Base-by-base conservation (phyloP, 1,140 invertebrate species). In the Geopemphigus sp. region DNA sequence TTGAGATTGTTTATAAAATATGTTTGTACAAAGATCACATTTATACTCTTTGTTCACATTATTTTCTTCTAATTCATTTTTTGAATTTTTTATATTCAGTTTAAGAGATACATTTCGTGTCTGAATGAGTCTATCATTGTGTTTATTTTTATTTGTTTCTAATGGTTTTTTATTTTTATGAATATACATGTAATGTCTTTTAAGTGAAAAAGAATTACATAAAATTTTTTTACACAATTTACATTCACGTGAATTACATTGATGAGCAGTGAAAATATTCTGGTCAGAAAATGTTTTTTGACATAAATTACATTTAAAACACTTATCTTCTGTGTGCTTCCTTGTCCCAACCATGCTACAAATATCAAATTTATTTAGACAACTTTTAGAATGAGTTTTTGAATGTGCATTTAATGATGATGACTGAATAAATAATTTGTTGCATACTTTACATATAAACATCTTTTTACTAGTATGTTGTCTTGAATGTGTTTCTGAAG, bases 1-100 rank as follows among this genome's bases (percentile, higher is more conserved):
- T n/a, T 78, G 57, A 50, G 22, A 8, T 78, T 50, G 74, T 17
- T 39, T 78, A 3, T 29, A 5, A 26, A 63, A 63, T 47, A 17
- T 50, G 45, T 50, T 15, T 8, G 10, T 47, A 63, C 74, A 78
- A 78, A 78, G 22, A 78, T 78, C 74, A 78, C 74, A 78, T 45
- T 50, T 78, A 50, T 19, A 63, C 17, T 61, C 26, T 47, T 61
- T 29, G 8, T 61, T 22, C 8, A n/a, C 4, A n/a, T 19, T 15
- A 10, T 15, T 39, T 5, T 64, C 29, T 64, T 61, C 26, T 26
- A 14, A 5, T 15, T n/a, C 22, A 15, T 50, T 53, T 50, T 26
- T 5, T 26, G 47, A 14, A 24, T 66, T 66, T 1, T 8, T 47
- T n/a, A 47, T 11, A 66, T 66, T 66, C 5, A 15, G 22, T 26